Evolutionary conservation across 2,113 vertebrate species (phyloP), one percentile per base, ranked within the genome.

Genomic region (Stigmatopora nigra): DNA sequence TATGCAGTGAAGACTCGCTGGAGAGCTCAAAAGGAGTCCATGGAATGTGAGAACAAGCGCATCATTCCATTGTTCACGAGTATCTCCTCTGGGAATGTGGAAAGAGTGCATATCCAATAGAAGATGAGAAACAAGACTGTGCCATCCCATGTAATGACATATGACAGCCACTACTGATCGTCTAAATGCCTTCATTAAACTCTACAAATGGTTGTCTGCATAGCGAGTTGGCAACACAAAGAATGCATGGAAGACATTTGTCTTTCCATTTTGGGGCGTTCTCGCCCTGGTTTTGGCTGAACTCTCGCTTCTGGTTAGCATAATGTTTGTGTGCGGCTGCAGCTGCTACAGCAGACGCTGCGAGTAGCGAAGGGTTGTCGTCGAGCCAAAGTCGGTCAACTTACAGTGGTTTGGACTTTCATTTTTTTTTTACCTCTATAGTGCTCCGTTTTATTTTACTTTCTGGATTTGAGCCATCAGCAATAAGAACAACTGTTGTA

Each of bases 1-100:
- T 71, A 78, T 61, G 80, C 68, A 17, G 78, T 56, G 64, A 73
- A 85, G 84, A 75, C 87, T 87, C 87, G 84, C 87, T 87, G 86
- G 78, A 86, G 73, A 77, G 76, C 81, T 81, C 80, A 82, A 83
- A n/a, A 73, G 61, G 71, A 80, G 79, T 70, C 81, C 35, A 36
- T 84, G 84, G 84, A 88, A 88, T 84, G 80, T 73, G 78, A 25
- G 63, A 77, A 65, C 64, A 83, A 77, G 72, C 67, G 62, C 73
- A 68, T 76, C 78, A 52, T 72, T 75, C 73, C 70, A 83, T 88
- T 89, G 85, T 89, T 87, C 69, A 44, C 69, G 63, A 17, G 65
- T 15, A 47, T 78, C 68, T 82, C 81, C 67, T 78, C 76, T 79
- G 86, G 81, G 84, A 86, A 78, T 15, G 19, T 70, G 76, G n/a